Base-by-base conservation (phyloP, 2,888 invertebrate genomes). In the Drosophila flavopinicola region DNA sequence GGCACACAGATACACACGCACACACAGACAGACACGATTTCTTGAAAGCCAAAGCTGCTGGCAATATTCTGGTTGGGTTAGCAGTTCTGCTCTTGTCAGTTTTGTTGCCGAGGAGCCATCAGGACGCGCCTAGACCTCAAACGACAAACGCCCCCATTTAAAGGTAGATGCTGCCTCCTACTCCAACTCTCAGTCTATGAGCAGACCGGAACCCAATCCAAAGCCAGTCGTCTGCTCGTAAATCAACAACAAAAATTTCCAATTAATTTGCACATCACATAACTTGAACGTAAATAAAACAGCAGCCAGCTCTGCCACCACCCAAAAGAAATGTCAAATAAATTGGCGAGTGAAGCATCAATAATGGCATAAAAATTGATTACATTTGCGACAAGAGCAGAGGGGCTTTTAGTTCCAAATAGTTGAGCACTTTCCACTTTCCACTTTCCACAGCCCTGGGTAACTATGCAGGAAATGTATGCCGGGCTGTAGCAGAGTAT, bases 341-440 rank as follows among this genome's bases (percentile, higher is more conserved):
- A 77, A 79, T 86, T 85, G 77, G 68, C 68, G 53, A 77, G 63
- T 68, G 70, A 88, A 80, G 80, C 83, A 85, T 88, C 85, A 86
- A 86, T 87, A 88, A 87, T 87, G 75, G 82, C 82, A 79, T 85
- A 78, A 83, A 87, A 86, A 88, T 88, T 88, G 88, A 88, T 88
- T 88, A 83, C 74, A 88, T 70, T 84, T 77, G 45, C 53, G 59
- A 27, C 15, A 47, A 32, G 42, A 23, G 11, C 15, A n/a, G 1
- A 17, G 13, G 39, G 35, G 6, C 33, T 48, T 39, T 25, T 57
- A 67, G 73, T 68, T 77, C 53, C 53, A 69, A 66, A 76, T 83
- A 79, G 84, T 66, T 72, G 35, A 61, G 58, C 60, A 56, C 53
- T 58, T 39, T n/a, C n/a, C n/a, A n/a, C n/a, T n/a, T n/a, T n/a